Conservation (phyloP, 2,797 vertebrate genomes). For the Tadarida brasiliensis region DNA sequence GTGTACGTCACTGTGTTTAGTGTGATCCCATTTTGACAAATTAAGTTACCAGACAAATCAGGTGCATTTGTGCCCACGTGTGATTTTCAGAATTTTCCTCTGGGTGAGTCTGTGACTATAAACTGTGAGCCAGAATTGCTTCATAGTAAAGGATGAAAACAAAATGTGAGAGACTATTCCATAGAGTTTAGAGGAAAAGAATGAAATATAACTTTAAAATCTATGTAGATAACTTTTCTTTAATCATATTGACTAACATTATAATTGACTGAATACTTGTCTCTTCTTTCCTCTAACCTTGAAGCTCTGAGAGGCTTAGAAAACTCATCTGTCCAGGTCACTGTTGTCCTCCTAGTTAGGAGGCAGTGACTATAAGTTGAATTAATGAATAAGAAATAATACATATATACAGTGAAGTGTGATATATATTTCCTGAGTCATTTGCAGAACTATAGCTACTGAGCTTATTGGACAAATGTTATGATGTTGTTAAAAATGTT, state of each 20-base stretch:
- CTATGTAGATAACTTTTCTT: constrained; percentile 28
- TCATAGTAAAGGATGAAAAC: constrained; percentile 43
- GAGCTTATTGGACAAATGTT: constrained; percentile 34
- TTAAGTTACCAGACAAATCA: background rate
- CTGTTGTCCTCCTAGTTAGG: background rate
- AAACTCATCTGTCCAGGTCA: background rate
- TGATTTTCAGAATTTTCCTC: constrained; percentile 51
- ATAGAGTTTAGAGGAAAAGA: constrained; percentile 3
- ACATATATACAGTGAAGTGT: background rate
- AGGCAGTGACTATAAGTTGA: constrained; percentile 1
- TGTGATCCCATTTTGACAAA: background rate
- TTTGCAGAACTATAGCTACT: background rate
- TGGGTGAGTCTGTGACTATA: constrained; percentile 9
- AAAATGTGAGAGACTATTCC: background rate
- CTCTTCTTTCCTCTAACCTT: constrained; percentile 12
- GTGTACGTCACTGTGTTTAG: background rate
- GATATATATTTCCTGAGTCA: background rate
- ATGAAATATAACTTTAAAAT: constrained; percentile 46
- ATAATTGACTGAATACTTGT: background rate
- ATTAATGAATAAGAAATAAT: constrained; percentile 45
- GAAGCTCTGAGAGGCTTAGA: constrained; percentile 2
- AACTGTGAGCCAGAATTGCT: constrained; percentile 4
- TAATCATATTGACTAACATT: background rate
- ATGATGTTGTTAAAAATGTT: constrained; percentile 59
- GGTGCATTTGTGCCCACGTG: background rate